Base-by-base conservation (phyloP, 2,888 invertebrate species). In the Nyleta sp. region DNA sequence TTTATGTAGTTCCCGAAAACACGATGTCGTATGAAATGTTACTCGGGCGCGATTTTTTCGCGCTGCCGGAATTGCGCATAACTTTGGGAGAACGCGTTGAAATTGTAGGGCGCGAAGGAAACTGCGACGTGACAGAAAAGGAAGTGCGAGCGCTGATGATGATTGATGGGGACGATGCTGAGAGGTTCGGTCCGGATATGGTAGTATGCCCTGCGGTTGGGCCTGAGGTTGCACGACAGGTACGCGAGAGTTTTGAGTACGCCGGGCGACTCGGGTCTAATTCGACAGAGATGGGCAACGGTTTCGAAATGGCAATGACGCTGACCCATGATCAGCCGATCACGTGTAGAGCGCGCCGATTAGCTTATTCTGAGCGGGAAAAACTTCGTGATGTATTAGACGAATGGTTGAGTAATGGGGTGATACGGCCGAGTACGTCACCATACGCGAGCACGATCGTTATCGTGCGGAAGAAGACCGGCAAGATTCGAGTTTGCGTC, bases 401-500 rank as follows among this genome's bases (percentile, higher is more conserved):
- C n/a, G n/a, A 22, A 11, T 48, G 46, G 46, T 48, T 48, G 15
- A 11, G 22, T 8, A 48, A 22, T 2, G 46, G 46, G 3, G 15
- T 48, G 6, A 24, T 48, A 22, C 4, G 46, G 11, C 46, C 46
- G 20, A 48, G 46, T n/a, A 22, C 22, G 46, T 48, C 46, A 22
- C 46, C 46, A n/a, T 48, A 48, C 18, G 46, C 46, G 20, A 48
- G 46, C 13, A 20, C 46, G 11, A 48, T 48, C 22, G 46, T 48
- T 22, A 17, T 48, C 11, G 46, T 48, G 11, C 46, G 46, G 2
- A 48, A 48, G 15, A 48, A 48, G n/a, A 48, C 8, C 10, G 46
- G 46, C 15, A 22, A 48, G 11, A 20, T 48, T 48, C 46, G 46
- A 4, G 46, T 48, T 15, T 86, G 85, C 74, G 74, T 85, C 1